Evolutionary conservation across 2,888 invertebrate species (phyloP).

Genomic region (Trissolcus japonicus): DNA sequence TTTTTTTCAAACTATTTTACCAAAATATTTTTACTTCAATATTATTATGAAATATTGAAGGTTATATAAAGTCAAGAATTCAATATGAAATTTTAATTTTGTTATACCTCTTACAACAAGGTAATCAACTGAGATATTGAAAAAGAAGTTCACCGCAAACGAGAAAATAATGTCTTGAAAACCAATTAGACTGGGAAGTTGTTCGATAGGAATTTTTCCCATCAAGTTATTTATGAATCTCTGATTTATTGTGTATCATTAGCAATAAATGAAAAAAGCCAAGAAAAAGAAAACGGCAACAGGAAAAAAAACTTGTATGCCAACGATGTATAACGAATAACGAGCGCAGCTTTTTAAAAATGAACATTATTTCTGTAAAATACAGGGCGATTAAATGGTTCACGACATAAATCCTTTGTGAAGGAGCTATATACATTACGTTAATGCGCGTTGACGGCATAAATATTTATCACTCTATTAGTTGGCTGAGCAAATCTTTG

Average conservation of each 20-base stretch:
- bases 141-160: no score
- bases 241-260: slow-evolving; percentile 7
- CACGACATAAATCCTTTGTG: slow-evolving; percentile 49
- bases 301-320: slow-evolving; percentile 6
- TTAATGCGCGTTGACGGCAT: slow-evolving; percentile 57
- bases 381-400: slow-evolving; percentile 49
- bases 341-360: slow-evolving; percentile 38
- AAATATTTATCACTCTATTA: slow-evolving; percentile 59
- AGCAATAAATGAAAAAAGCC: neutral
- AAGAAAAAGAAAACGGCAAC: slow-evolving; percentile 2
- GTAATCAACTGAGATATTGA: no score
- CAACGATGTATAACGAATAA: slow-evolving; percentile 2
- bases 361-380: slow-evolving; percentile 50
- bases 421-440: slow-evolving; percentile 51
- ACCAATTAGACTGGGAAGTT: slow-evolving; percentile 16
- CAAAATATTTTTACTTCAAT: no score
- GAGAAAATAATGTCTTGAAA: slow-evolving; percentile 4
- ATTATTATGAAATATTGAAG: no score
- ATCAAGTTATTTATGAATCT: slow-evolving; percentile 14
- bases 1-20: no score
- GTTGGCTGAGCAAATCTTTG: slow-evolving; percentile 50
- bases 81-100: no score
- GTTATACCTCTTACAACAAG: no score
- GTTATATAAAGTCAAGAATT: no score
- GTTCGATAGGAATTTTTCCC: neutral